These are phyloP conservation scores for Sphecodes monilicornis DNA, from an alignment of 2,888 invertebrate species.

Conservation along the genomic window DNA sequence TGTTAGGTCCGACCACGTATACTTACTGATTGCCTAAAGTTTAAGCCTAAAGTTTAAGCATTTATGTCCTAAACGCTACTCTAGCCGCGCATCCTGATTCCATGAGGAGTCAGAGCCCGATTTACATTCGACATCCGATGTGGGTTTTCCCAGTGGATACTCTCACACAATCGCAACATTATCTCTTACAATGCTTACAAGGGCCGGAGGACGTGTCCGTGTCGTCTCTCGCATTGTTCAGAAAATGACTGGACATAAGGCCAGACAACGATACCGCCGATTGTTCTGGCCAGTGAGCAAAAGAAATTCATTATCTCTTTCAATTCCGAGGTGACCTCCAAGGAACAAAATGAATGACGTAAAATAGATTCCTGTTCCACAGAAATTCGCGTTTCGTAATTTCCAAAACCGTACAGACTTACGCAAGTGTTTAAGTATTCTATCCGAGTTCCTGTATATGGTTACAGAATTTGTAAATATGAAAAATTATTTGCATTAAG, in stretches of 20 bases:
- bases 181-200: not conserved
- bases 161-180: constrained; percentile 9
- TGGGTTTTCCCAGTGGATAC: constrained; percentile 44
- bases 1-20: too few relatives aligned
- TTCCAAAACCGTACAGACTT: too few relatives aligned
- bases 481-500: too few relatives aligned
- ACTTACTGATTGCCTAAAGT: too few relatives aligned
- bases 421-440: too few relatives aligned
- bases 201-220: constrained; percentile 16
- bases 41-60: too few relatives aligned
- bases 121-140: not conserved
- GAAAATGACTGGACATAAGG: not conserved
- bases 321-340: not conserved
- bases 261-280: not conserved
- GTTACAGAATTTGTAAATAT: too few relatives aligned
- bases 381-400: not conserved
- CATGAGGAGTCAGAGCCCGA: not conserved
- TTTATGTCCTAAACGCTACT: not conserved
- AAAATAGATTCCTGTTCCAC: not conserved
- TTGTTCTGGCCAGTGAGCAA: not conserved
- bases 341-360: not conserved
- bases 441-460: too few relatives aligned
- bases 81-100: not conserved
- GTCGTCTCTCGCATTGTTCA: not conserved
- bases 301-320: not conserved